Evolutionary conservation across 2,797 vertebrate genomes (phyloP).

Genomic region (Psittacula echo): DNA sequence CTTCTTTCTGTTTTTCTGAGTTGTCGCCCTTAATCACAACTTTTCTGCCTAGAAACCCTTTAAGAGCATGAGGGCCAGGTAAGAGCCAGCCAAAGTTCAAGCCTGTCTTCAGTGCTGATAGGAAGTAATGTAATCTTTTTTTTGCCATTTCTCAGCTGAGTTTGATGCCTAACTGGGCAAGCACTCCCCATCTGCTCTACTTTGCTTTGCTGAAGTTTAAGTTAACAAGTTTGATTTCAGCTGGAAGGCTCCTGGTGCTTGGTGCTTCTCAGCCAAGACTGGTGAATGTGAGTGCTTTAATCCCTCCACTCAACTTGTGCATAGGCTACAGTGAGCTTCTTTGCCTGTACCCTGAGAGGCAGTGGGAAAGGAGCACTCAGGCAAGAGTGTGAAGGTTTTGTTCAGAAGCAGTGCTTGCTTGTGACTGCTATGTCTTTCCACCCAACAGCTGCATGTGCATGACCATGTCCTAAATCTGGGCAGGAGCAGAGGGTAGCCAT

Average conservation of each 20-base stretch:
- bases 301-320: neutral
- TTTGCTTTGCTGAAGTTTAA: constrained; percentile 68
- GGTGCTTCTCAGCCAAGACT: constrained; percentile 50
- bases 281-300: constrained; percentile 55
- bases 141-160: constrained; percentile 59
- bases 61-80: constrained; percentile 4
- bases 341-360: neutral
- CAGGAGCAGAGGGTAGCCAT: neutral
- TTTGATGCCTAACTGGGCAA: constrained; percentile 35
- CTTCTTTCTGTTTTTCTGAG: constrained; percentile 13
- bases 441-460: constrained; percentile 56
- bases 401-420: constrained; percentile 34
- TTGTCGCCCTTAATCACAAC: neutral
- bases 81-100: constrained; percentile 23
- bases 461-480: neutral
- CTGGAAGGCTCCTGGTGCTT: constrained; percentile 60
- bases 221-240: constrained; percentile 63
- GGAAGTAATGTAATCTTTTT: constrained; percentile 48
- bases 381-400: neutral
- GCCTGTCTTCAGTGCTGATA: neutral
- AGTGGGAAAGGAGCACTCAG: neutral
- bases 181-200: constrained; percentile 34
- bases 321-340: neutral
- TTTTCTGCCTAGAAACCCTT: constrained; percentile 25
- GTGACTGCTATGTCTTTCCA: neutral